Percentiles rank a stretch among this genome's conserved stretches.
These are phyloP conservation scores for Caerostris extrusa DNA, from an alignment of 1,140 invertebrate genomes.

Conservation along the genomic window DNA sequence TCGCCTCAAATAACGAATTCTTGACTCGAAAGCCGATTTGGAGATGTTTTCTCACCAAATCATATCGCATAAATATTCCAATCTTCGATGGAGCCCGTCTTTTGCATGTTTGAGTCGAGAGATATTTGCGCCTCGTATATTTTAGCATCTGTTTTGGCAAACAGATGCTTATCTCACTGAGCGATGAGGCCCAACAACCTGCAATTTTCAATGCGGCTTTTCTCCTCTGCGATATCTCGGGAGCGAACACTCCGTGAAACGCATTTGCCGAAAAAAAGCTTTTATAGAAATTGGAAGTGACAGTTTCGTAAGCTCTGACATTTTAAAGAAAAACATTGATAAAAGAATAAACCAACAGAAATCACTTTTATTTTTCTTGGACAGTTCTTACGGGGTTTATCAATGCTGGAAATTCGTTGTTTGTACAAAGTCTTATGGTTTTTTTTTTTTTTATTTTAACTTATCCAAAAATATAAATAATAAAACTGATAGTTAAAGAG, in stretches of 20 bases:
- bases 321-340: background rate
- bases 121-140: background rate
- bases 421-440: background rate
- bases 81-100: too few species aligned
- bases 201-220: background rate
- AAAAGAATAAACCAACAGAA: background rate
- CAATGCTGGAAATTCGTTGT: background rate
- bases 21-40: too few species aligned
- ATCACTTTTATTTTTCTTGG: background rate
- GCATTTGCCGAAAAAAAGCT: background rate
- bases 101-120: too few species aligned
- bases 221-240: background rate
- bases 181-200: background rate
- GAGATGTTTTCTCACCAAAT: too few species aligned
- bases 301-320: background rate
- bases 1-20: too few species aligned
- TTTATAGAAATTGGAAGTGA: conserved; percentile 22
- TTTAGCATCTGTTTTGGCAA: background rate
- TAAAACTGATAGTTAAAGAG: too few species aligned
- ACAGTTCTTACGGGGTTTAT: background rate
- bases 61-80: too few species aligned
- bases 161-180: background rate
- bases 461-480: too few species aligned
- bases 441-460: too few species aligned
- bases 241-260: background rate